phyloP scores from a whole-genome alignment of 2,888 invertebrate genomes.

The Amiota minor region DNA sequence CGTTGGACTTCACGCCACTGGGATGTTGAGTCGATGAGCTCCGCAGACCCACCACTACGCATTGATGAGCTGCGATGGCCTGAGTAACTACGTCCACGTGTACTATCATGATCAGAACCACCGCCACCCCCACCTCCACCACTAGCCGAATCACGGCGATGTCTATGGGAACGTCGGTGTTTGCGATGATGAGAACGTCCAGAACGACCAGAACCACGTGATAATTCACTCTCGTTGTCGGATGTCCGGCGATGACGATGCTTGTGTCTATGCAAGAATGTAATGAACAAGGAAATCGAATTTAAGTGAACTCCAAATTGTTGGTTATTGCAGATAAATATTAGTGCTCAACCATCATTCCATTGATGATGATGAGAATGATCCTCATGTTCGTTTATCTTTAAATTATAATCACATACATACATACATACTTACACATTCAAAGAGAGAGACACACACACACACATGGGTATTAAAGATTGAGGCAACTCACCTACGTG shows the following conservation, averaged over 20 bases:
- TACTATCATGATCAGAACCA: slow-evolving; percentile 83
- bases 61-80: slow-evolving; percentile 73
- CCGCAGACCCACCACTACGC: slow-evolving; percentile 74
- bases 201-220: slow-evolving; percentile 87
- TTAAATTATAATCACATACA: neutral
- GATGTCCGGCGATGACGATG: slow-evolving; percentile 88
- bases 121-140: slow-evolving; percentile 72
- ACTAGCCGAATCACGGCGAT: slow-evolving; percentile 79
- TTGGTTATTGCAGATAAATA: slow-evolving; percentile 28
- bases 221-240: slow-evolving; percentile 92
- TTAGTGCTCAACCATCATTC: slow-evolving; percentile 13
- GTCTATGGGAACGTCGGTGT: slow-evolving; percentile 80
- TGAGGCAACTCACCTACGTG: slow-evolving; percentile 78
- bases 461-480: slow-evolving; percentile 1
- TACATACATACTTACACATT: neutral
- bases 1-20: slow-evolving; percentile 92
- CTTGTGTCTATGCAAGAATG: slow-evolving; percentile 76
- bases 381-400: slow-evolving; percentile 1
- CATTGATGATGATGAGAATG: neutral
- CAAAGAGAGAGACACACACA: neutral
- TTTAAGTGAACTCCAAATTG: slow-evolving; percentile 35
- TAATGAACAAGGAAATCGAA: slow-evolving; percentile 26
- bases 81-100: slow-evolving; percentile 73
- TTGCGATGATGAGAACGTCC: slow-evolving; percentile 84
- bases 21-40: slow-evolving; percentile 88